Evolutionary conservation across 2,113 vertebrate species (phyloP), one percentile per base, ranked within the genome.

Genomic region (Perognathus longimembris): DNA sequence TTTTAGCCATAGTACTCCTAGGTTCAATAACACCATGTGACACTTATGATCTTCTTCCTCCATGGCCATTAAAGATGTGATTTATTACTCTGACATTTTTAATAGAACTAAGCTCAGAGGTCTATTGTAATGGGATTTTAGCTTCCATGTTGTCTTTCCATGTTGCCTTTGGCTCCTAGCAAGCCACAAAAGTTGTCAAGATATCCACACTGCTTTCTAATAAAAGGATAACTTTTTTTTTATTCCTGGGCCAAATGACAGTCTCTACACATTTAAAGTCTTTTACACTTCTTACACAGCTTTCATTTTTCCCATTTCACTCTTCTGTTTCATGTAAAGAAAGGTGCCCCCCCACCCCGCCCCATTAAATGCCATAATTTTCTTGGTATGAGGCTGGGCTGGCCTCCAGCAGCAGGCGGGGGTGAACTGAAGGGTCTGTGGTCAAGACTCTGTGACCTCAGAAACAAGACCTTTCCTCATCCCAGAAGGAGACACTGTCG

Each of bases 41-140:
- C 90, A 88, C 76, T 92, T 95, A 93, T 95, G 84, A 22, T 94
- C 91, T 96, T 94, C 85, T 66, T 74, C 61, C 78, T 85, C n/a
- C 21, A 73, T 6, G 30, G 75, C 30, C 74, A 66, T 97, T 97
- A 97, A 96, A 97, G 94, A 26, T 14, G 85, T 96, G 88, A 97
- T 98, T 97, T 97, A 97, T 88, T 97, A 26, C 93, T 30, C 76
- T 96, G 95, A 96, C 92, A 96, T 45, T 96, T 97, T 97, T 97
- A 98, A 95, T 73, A 97, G 87, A 75, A 67, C 93, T 95, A 97
- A 94, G 96, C 88, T 92, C 54, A 93, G 77, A 95, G 59, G 84
- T 96, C 96, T 97, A 96, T 85, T 94, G 89, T 6, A 40, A 80
- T 88, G 50, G 3, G 32, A 92, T 94, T 96, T 92, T 95, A 30